Conservation (phyloP, 2,113 vertebrate genomes). For the Nanorana parkeri region DNA sequence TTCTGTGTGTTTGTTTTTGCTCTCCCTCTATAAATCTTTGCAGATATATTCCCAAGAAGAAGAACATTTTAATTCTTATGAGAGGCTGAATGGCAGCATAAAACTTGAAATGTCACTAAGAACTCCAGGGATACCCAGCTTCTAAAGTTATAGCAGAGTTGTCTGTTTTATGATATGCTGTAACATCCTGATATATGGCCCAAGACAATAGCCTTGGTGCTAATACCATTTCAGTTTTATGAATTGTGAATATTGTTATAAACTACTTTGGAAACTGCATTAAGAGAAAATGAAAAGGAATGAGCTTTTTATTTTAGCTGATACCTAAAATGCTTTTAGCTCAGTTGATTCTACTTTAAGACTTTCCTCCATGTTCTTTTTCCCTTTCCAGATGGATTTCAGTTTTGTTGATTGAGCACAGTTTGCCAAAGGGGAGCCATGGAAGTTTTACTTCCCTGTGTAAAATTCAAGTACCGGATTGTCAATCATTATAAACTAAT, state of each 20-base stretch:
- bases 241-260: slow-evolving; percentile 67
- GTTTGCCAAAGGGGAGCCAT: background rate
- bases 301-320: slow-evolving; percentile 67
- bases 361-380: slow-evolving; percentile 48
- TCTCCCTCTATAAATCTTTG: slow-evolving; percentile 46
- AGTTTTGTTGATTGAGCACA: slow-evolving; percentile 6
- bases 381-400: slow-evolving; percentile 18
- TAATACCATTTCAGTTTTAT: slow-evolving; percentile 67
- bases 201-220: slow-evolving; percentile 70
- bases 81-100: slow-evolving; percentile 61
- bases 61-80: slow-evolving; percentile 63
- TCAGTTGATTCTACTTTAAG: slow-evolving; percentile 66
- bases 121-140: slow-evolving; percentile 66
- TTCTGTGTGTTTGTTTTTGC: slow-evolving; percentile 52
- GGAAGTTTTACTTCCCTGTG: background rate
- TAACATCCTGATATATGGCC: slow-evolving; percentile 65
- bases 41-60: slow-evolving; percentile 58
- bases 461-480: slow-evolving; percentile 24
- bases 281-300: slow-evolving; percentile 44
- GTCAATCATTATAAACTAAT: slow-evolving; percentile 1
- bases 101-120: slow-evolving; percentile 69
- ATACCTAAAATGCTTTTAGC: slow-evolving; percentile 67
- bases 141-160: slow-evolving; percentile 66
- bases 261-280: slow-evolving; percentile 49
- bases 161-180: slow-evolving; percentile 66